Conservation (phyloP, 2,113 vertebrate species). For the Leucopsar rothschildi region DNA sequence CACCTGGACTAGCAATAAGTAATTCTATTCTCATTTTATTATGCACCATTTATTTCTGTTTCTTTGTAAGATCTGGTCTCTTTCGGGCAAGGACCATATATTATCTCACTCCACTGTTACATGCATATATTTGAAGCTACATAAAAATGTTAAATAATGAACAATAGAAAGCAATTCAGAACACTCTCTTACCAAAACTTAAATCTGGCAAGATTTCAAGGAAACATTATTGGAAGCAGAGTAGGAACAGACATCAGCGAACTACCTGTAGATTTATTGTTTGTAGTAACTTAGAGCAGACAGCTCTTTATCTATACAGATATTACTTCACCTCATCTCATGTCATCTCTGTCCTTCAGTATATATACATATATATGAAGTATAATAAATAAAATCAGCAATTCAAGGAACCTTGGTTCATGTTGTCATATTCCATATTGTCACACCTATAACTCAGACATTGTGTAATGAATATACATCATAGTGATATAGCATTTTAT, state of each 20-base stretch:
- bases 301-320: background rate
- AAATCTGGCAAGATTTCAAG: background rate
- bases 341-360: background rate
- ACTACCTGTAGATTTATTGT: background rate
- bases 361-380: background rate
- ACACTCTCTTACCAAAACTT: background rate
- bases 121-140: background rate
- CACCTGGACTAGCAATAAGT: background rate
- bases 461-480: background rate
- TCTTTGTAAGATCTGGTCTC: background rate
- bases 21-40: background rate
- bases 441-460: background rate
- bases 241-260: background rate
- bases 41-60: background rate
- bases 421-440: background rate
- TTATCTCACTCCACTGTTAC: background rate
- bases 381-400: conserved; percentile 1
- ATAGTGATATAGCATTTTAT: background rate
- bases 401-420: background rate
- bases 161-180: background rate
- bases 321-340: background rate
- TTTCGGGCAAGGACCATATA: background rate
- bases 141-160: conserved; percentile 8
- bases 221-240: conserved; percentile 7
- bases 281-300: background rate